These are phyloP conservation scores for Lichenostomus cassidix DNA, from an alignment of 2,113 vertebrate genomes.

Conservation along the genomic window DNA sequence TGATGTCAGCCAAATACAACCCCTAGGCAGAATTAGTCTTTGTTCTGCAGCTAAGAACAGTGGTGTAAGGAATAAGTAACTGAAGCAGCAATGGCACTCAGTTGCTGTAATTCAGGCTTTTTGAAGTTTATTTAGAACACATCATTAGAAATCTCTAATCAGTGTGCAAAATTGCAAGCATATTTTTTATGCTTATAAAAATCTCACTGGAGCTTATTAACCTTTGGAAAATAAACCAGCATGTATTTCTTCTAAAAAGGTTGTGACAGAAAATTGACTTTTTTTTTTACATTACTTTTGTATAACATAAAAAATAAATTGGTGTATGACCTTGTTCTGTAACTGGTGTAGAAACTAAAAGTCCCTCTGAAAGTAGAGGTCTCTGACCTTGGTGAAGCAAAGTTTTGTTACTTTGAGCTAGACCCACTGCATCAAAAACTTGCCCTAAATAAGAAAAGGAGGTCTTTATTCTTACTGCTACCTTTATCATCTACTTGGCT, in stretches of 20 bases:
- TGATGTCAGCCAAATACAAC: not conserved
- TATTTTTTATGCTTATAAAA: not conserved
- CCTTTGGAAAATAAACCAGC: not conserved
- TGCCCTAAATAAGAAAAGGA: not conserved
- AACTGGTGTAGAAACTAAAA: not conserved
- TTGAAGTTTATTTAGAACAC: constrained; percentile 27
- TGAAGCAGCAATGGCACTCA: not conserved
- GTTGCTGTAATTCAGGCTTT: not conserved
- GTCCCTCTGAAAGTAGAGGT: not conserved
- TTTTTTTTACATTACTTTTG: not conserved
- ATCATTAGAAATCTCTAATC: not conserved
- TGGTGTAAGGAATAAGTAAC: not conserved
- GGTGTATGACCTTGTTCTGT: accelerated
- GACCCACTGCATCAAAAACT: not conserved
- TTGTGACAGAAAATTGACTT: not conserved
- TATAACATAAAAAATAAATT: not conserved
- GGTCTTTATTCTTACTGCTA: not conserved
- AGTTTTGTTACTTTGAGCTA: not conserved
- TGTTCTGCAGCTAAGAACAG: not conserved
- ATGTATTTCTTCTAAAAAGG: not conserved
- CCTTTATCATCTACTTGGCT: not conserved
- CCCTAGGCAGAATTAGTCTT: not conserved
- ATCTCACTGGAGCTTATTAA: constrained; percentile 31
- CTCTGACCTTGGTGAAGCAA: not conserved
- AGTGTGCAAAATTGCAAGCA: not conserved